Evolutionary conservation across 1,140 invertebrate species (phyloP), one percentile per base, ranked within the genome.

Genomic region (Drosophila albomicans): DNA sequence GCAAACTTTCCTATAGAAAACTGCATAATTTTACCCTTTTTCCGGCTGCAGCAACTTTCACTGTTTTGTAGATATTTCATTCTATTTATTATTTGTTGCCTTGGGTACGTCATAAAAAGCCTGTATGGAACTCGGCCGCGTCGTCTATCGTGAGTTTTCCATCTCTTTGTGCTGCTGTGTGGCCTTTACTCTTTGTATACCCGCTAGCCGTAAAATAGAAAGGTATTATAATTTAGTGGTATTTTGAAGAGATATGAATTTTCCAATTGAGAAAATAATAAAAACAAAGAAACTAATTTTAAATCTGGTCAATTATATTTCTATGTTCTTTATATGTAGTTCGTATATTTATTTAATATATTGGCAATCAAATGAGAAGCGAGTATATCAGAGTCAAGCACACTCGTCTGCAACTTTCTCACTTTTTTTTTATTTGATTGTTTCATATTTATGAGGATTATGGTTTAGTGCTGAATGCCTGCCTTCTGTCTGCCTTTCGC

Each of bases 401-500:
- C 20, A 25, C 20, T 3, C 20, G 20, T 25, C 20, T 4, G 20
- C 20, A 25, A 25, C 20, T 3, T 3, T 25, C 20, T 25, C 20
- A 4, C 20, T 25, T 25, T 25, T 25, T 81, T 77, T 87, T 87
- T 87, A 88, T 88, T 84, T 88, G 84, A 88, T 88, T 88, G 85
- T 88, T 88, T 88, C 78, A 81, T 88, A 88, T 88, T 88, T 88
- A 81, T 88, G 84, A 84, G 84, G 84, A 88, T 88, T 88, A 88
- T 82, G 80, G 77, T 52, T 78, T 57, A 82, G 77, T 80, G 79
- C 51, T 75, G 81, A 73, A 49, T 80, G 66, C 59, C 56, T 80
- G 66, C 59, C 56, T 65, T 35, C 54, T 38, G 70, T 38, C 43
- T 48, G 62, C 57, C 35, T 16, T 54, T 43, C 49, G 64, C 20